Conservation (phyloP, 2,888 invertebrate genomes). For the Trypoxylon attenuatum region DNA sequence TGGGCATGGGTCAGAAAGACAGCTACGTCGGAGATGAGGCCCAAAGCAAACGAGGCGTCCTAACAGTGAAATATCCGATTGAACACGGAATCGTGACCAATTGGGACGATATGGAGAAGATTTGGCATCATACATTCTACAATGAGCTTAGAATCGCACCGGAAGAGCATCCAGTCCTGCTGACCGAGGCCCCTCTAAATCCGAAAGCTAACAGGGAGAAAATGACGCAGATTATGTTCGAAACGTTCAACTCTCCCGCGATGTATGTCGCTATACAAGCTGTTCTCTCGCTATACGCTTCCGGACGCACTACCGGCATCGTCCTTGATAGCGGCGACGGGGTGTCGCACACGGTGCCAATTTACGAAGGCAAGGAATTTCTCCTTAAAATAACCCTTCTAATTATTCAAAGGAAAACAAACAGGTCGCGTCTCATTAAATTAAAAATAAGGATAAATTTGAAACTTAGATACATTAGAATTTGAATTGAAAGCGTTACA, state of each 20-base stretch:
- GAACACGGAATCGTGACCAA: conserved; percentile 86
- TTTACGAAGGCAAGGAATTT: conserved; percentile 77
- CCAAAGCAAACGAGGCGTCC: conserved; percentile 76
- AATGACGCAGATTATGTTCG: conserved; percentile 83
- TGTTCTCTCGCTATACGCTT: conserved; percentile 75
- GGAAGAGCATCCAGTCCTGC: conserved; percentile 86
- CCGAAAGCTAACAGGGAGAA: conserved; percentile 88
- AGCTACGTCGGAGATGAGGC: conserved; percentile 80
- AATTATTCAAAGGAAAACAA: too few relatives aligned
- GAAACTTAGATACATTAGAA: too few relatives aligned
- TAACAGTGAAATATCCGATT: conserved; percentile 83
- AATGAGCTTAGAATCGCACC: conserved; percentile 88
- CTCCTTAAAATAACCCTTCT: too few relatives aligned
- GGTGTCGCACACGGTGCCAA: conserved; percentile 76
- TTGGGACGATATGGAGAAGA: conserved; percentile 93
- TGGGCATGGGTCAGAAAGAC: conserved; percentile 72
- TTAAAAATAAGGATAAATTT: too few relatives aligned
- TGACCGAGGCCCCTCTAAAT: conserved; percentile 88
- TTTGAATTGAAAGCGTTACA: too few relatives aligned
- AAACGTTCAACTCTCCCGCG: conserved; percentile 78
- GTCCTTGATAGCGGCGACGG: conserved; percentile 76
- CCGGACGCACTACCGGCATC: conserved; percentile 77
- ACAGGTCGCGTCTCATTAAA: too few relatives aligned
- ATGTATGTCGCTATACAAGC: conserved; percentile 75
- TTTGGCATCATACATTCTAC: conserved; percentile 92